Base-by-base conservation (phyloP, 2,888 invertebrate genomes). In the Cataglyphis livida region DNA sequence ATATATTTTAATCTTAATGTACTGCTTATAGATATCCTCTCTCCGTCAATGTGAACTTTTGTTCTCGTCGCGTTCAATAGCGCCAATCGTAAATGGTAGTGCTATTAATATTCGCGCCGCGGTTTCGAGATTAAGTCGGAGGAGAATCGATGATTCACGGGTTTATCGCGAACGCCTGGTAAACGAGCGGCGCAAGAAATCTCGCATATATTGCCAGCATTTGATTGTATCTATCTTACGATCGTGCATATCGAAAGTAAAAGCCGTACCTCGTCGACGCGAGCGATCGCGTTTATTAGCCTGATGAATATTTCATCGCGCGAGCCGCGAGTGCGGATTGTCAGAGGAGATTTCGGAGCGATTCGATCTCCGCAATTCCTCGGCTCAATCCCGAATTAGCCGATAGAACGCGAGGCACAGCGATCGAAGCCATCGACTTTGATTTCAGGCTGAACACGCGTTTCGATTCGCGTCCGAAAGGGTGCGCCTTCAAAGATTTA, bases 41-140 rank as follows among this genome's bases (percentile, higher is more conserved):
- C 57, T 6, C 68, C 51, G 68, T 32, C 51, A 51, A 51, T 51
- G 68, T 32, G 59, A 70, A 78, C 76, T 78, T 68, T 78, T 57
- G 57, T 57, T 68, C 41, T 41, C 38, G 18, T 65, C 38, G 66
- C 41, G 32, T 41, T 41, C 32, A 18, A 70, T 70, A 21, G 78
- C 78, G 51, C 57, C 10, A 21, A 12, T 57, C 70, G 32, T 70
- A 70, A 44, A 78, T 44, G 70, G 70, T 25, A 48, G 28, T 44
- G 59, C 71, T 79, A 61, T 79, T 79, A 61, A 78, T 79, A 59
- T 71, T 61, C 59, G 59, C 35, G 25, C 35, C 35, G 71, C 59
- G 5, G 48, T 54, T 66, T 76, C 66, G 15, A 76, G 68, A 76
- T 76, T 57, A 76, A 76, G 38, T 76, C 76, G n/a, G 70, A 59